Evolutionary conservation across 1,140 invertebrate genomes (phyloP).

Genomic region (Cotesia chilonis): DNA sequence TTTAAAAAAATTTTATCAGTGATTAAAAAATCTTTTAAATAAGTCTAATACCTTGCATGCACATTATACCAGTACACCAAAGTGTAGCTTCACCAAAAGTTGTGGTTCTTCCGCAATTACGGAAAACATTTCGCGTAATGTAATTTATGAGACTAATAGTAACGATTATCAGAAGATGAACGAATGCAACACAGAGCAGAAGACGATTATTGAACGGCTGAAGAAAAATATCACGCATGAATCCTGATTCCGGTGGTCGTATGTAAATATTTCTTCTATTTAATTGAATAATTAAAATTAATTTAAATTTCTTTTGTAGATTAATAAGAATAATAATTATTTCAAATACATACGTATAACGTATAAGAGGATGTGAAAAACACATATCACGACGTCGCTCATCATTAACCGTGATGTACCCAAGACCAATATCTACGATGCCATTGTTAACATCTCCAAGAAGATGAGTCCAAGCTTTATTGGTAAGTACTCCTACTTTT

Average conservation of each 20-base stretch:
- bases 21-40: no score
- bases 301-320: neutral
- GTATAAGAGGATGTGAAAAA: constrained; percentile 70
- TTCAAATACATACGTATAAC: constrained; percentile 65
- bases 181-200: constrained; percentile 64
- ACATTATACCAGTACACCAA: constrained; percentile 71
- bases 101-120: constrained; percentile 48
- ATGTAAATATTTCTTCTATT: constrained; percentile 72
- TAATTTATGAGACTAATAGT: constrained; percentile 66
- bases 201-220: constrained; percentile 69
- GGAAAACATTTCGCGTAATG: constrained; percentile 49
- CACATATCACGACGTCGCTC: constrained; percentile 67
- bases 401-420: constrained; percentile 67
- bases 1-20: neutral
- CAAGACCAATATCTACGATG: constrained; percentile 69
- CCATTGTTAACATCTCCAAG: constrained; percentile 68
- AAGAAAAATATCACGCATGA: constrained; percentile 71
- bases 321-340: constrained; percentile 17
- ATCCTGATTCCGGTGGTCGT: constrained; percentile 68
- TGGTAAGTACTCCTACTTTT: constrained; percentile 68
- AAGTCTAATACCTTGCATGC: constrained; percentile 68
- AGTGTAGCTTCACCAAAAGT: constrained; percentile 67
- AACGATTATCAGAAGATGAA: constrained; percentile 64
- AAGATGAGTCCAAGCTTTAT: constrained; percentile 70
- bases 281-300: constrained; percentile 30